Percentiles rank a stretch among this genome's conserved stretches.
Evolutionary conservation across 2,797 vertebrate genomes (phyloP).

Genomic region (Smutsia gigantea): DNA sequence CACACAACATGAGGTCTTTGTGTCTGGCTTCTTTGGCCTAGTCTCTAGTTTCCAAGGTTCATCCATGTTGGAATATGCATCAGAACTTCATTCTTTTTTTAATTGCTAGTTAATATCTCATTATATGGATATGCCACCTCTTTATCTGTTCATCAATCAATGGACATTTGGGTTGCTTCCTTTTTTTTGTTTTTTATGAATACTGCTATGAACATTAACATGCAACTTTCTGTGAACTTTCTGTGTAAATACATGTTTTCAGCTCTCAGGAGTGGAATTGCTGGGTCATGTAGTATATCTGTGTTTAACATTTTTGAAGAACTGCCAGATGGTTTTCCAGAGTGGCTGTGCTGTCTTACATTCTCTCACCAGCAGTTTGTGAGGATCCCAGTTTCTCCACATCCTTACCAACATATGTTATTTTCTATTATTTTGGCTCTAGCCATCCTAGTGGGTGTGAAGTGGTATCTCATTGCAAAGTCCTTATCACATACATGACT

Average conservation of each 20-base stretch:
- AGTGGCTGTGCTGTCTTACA: not conserved
- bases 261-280: not conserved
- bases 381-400: not conserved
- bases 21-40: not conserved
- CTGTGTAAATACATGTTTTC: not conserved
- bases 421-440: not conserved
- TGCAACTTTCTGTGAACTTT: not conserved
- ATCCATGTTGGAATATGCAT: not conserved
- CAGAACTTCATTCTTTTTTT: not conserved
- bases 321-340: not conserved
- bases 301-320: not conserved
- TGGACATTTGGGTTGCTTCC: not conserved
- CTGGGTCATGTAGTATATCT: not conserved
- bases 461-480: not conserved
- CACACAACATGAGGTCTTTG: not conserved
- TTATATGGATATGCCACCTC: not conserved
- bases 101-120: not conserved
- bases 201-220: not conserved
- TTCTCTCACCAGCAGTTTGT: not conserved
- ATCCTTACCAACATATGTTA: not conserved
- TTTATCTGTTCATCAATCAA: not conserved
- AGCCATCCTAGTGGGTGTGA: not conserved
- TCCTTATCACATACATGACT: not conserved
- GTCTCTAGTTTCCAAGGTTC: not conserved
- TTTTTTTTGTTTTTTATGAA: not conserved